These are phyloP conservation scores for Coccyzus lansbergi DNA, from an alignment of 2,797 vertebrate species.

Conservation along the genomic window DNA sequence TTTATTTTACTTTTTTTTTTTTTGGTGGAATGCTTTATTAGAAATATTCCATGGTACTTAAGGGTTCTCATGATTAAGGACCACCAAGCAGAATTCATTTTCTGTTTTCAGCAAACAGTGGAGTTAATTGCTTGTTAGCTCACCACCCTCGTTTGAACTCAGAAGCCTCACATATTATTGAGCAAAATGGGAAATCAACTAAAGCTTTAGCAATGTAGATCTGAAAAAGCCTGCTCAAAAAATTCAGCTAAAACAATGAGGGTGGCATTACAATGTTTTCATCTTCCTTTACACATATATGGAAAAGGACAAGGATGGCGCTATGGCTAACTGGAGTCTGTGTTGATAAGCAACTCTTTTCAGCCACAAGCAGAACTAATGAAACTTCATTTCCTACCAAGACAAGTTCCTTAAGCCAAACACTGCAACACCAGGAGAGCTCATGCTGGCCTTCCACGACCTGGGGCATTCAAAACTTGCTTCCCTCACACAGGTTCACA, in stretches of 20 bases:
- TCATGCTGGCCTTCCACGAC: neutral
- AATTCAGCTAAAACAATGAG: neutral
- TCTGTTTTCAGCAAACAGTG: neutral
- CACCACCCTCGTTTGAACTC: neutral
- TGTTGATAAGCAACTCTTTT: neutral
- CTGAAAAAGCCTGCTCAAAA: neutral
- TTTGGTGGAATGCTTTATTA: neutral
- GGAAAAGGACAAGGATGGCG: neutral
- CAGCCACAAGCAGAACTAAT: neutral
- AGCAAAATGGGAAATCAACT: constrained; percentile 2
- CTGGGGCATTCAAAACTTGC: neutral
- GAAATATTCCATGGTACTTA: neutral
- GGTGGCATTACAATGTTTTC: neutral
- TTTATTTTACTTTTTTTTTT: neutral
- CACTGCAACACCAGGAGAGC: neutral
- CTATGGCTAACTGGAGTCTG: neutral
- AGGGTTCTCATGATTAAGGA: neutral
- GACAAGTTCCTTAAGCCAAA: neutral
- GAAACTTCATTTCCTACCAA: neutral
- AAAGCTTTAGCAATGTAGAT: neutral
- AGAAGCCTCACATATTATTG: neutral
- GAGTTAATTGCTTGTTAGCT: neutral
- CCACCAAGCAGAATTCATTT: neutral
- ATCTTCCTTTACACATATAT: neutral
- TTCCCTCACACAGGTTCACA: rapidly evolving